Conservation (phyloP, 1,140 invertebrate species). For the Drosophila pachea region DNA sequence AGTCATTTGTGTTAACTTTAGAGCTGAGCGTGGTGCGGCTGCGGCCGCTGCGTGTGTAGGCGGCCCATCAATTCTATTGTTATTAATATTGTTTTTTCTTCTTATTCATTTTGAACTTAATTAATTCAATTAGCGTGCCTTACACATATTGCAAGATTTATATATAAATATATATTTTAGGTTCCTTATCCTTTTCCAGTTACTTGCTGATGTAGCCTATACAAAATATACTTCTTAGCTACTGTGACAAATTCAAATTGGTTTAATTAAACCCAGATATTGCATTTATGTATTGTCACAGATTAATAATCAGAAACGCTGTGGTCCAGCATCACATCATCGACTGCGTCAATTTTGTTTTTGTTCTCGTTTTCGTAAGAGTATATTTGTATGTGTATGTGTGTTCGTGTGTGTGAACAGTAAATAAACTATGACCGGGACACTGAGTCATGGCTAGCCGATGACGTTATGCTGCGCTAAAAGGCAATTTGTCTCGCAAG, state of each 20-base stretch:
- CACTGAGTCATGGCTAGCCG: constrained; percentile 44
- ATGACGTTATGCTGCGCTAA: constrained; percentile 53
- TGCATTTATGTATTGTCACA: constrained; percentile 20
- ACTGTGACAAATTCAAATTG: neutral
- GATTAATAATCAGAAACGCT: constrained; percentile 22
- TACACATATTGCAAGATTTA: neutral
- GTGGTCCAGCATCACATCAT: constrained; percentile 30
- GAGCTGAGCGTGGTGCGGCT: constrained; percentile 21
- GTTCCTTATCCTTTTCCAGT: neutral
- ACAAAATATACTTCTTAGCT: neutral
- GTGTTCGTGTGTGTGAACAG: constrained; percentile 31
- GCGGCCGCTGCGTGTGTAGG: constrained; percentile 21
- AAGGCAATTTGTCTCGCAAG: constrained; percentile 43
- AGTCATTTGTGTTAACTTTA: constrained; percentile 41
- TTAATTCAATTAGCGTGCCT: constrained; percentile 27
- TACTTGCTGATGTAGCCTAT: neutral
- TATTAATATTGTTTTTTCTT: constrained; percentile 24
- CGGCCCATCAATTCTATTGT: constrained; percentile 32
- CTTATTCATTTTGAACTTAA: constrained; percentile 30
- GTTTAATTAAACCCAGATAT: neutral
- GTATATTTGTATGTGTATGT: constrained; percentile 6
- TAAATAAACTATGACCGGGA: constrained; percentile 46
- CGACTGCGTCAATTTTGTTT: constrained; percentile 40
- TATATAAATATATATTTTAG: neutral
- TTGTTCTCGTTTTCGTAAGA: constrained; percentile 31